Conservation (phyloP, 2,113 vertebrate genomes). For the Anolis carolinensis region DNA sequence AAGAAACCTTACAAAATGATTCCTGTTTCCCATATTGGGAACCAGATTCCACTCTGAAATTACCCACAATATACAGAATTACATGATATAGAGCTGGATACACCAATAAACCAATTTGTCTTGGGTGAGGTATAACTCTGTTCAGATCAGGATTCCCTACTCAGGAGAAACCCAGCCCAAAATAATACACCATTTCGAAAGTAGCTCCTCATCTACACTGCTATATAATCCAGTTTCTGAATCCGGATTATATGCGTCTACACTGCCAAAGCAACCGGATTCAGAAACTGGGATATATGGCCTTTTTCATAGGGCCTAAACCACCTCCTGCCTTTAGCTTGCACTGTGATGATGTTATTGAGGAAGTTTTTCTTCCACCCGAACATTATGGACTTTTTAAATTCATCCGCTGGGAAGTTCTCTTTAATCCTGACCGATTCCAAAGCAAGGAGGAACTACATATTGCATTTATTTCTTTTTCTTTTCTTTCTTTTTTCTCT, state of each 20-base stretch:
- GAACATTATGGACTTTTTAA: not conserved
- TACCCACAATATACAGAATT: not conserved
- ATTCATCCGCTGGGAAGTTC: not conserved
- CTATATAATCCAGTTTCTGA: too few relatives aligned
- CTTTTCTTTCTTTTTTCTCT: not conserved
- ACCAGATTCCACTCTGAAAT: too few relatives aligned
- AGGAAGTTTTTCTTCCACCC: not conserved
- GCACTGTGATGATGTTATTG: not conserved
- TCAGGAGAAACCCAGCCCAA: not conserved
- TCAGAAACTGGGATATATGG: too few relatives aligned
- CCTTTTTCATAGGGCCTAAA: not conserved
- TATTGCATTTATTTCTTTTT: too few relatives aligned
- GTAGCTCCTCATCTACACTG: not conserved
- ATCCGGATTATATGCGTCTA: too few relatives aligned
- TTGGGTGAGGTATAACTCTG: not conserved
- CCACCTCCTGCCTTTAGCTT: not conserved
- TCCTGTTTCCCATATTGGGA: too few relatives aligned
- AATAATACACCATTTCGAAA: not conserved
- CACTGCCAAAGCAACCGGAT: too few relatives aligned
- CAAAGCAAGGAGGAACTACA: not conserved
- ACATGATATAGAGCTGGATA: not conserved
- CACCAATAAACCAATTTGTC: not conserved
- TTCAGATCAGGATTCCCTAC: not conserved
- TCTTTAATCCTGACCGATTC: not conserved
- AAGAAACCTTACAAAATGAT: too few relatives aligned